Evolutionary conservation across 2,888 invertebrate species (phyloP).

Genomic region (Chrysolina americana): DNA sequence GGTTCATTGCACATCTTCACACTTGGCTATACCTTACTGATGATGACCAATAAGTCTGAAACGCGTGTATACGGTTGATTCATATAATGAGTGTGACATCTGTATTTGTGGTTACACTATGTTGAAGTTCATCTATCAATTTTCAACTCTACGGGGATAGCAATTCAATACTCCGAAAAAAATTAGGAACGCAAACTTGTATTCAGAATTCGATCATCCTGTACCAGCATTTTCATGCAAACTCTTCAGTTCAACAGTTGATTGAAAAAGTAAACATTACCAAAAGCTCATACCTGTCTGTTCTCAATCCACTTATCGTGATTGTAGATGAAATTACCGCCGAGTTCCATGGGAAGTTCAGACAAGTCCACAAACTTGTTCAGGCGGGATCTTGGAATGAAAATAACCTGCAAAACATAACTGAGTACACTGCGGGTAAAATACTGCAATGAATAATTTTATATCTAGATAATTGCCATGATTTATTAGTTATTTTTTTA

Average conservation of each 20-base stretch:
- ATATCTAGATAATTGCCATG: neutral
- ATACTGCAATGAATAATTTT: constrained; percentile 16
- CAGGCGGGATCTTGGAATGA: constrained; percentile 79
- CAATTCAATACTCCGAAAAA: too few relatives aligned
- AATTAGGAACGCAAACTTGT: too few relatives aligned
- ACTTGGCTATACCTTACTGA: too few relatives aligned
- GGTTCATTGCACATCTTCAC: too few relatives aligned
- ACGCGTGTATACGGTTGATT: too few relatives aligned
- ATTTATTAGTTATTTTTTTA: neutral
- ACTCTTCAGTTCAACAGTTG: too few relatives aligned
- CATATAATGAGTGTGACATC: too few relatives aligned
- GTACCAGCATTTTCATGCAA: neutral
- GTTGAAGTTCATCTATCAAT: too few relatives aligned
- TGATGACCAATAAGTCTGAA: too few relatives aligned
- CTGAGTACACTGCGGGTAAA: neutral
- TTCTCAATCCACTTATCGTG: constrained; percentile 83
- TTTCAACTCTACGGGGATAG: too few relatives aligned
- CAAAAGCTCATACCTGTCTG: constrained; percentile 75
- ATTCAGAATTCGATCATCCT: too few relatives aligned
- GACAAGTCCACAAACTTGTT: constrained; percentile 78
- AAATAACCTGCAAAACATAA: constrained; percentile 75
- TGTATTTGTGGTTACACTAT: too few relatives aligned
- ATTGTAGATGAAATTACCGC: constrained; percentile 80
- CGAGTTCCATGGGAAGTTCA: constrained; percentile 81
- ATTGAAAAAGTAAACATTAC: neutral